Evolutionary conservation across 1,140 invertebrate genomes (phyloP).

Genomic region (Scaptomyza graminum): DNA sequence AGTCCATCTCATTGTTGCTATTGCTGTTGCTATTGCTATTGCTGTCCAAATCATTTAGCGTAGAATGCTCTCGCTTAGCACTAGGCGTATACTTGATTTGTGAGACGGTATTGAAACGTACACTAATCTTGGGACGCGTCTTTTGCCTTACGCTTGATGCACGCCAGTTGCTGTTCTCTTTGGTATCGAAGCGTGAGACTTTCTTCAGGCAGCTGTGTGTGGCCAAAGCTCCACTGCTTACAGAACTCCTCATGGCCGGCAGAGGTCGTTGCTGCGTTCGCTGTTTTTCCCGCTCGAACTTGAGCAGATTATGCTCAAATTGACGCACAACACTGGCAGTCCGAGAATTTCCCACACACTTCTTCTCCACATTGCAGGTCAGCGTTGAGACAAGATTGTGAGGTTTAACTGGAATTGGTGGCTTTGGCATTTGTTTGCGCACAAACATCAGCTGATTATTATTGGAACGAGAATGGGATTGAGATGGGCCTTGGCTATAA

Average conservation of each 20-base stretch:
- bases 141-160: conserved; percentile 77
- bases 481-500: background rate
- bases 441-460: conserved; percentile 55
- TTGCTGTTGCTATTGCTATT: conserved; percentile 84
- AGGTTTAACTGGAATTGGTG: conserved; percentile 73
- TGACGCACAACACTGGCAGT: conserved; percentile 81
- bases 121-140: conserved; percentile 82
- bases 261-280: conserved; percentile 49
- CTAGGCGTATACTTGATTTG: conserved; percentile 81
- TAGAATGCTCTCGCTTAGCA: conserved; percentile 49
- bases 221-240: conserved; percentile 75
- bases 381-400: conserved; percentile 75
- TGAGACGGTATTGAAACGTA: conserved; percentile 84
- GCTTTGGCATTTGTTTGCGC: conserved; percentile 67
- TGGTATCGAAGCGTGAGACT: conserved; percentile 77
- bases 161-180: conserved; percentile 66
- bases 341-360: conserved; percentile 47
- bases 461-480: background rate
- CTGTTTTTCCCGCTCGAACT: conserved; percentile 83
- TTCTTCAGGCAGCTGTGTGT: conserved; percentile 79
- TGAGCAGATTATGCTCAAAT: conserved; percentile 85
- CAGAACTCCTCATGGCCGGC: conserved; percentile 65
- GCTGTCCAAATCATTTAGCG: conserved; percentile 66
- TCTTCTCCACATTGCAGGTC: conserved; percentile 59
- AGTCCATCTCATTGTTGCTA: conserved; percentile 32